phyloP scores from a whole-genome alignment of 2,797 vertebrate species.

The Sebastes taczanowskii region DNA sequence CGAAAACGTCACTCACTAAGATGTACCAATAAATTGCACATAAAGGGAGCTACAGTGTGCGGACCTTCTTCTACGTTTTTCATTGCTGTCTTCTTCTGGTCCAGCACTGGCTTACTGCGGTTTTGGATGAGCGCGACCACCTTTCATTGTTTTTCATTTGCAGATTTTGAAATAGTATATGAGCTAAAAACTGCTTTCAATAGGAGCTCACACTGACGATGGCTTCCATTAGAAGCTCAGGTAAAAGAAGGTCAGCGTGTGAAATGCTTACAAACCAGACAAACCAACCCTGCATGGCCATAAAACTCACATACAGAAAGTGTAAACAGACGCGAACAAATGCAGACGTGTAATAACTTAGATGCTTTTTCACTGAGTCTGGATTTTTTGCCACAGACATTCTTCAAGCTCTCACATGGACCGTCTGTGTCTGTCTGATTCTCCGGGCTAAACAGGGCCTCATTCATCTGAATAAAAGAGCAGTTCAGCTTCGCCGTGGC shows the following conservation, averaged over 20 bases:
- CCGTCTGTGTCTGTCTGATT: conserved; percentile 68
- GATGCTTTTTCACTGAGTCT: conserved; percentile 59
- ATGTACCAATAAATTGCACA: too few relatives aligned
- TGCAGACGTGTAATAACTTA: conserved; percentile 43
- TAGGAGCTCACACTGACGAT: not conserved
- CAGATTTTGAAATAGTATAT: conserved; percentile 14
- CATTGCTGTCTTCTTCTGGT: too few relatives aligned
- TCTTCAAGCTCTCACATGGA: conserved; percentile 69
- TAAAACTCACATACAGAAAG: conserved; percentile 12
- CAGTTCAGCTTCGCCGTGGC: conserved; percentile 60
- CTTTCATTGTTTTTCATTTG: not conserved
- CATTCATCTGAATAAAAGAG: conserved; percentile 79
- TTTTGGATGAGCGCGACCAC: too few relatives aligned
- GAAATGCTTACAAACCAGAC: conserved; percentile 15
- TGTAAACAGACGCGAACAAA: conserved; percentile 37
- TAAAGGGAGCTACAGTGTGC: too few relatives aligned
- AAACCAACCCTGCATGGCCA: not conserved
- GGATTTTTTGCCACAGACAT: conserved; percentile 65
- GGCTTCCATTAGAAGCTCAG: not conserved
- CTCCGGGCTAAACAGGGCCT: conserved; percentile 72
- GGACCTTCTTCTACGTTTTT: too few relatives aligned
- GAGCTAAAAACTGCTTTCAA: conserved; percentile 1
- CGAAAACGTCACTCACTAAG: too few relatives aligned
- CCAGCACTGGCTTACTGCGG: too few relatives aligned
- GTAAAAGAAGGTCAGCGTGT: not conserved